Conservation (phyloP, 2,113 vertebrate genomes). For the Zosterops japonicus region DNA sequence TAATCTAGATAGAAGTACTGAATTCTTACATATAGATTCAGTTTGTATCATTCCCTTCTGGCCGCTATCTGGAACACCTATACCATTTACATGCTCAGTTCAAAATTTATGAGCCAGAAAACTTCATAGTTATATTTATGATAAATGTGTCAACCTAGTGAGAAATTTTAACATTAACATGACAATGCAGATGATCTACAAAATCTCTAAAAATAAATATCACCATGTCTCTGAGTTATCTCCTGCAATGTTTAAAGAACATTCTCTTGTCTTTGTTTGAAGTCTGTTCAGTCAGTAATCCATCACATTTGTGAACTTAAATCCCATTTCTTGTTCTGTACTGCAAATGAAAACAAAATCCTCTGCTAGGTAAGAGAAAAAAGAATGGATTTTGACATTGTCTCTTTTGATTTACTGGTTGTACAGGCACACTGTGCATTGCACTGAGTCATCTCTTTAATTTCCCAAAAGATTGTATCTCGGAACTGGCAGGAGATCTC, state of each 20-base stretch:
- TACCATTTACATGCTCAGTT: background rate
- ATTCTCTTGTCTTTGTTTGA: background rate
- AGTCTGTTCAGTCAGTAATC: background rate
- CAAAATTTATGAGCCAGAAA: background rate
- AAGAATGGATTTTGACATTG: slow-evolving; percentile 46
- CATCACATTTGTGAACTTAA: background rate
- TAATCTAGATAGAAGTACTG: background rate
- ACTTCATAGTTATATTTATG: background rate
- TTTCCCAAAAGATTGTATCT: background rate
- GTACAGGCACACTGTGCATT: background rate
- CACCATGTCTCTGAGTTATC: background rate
- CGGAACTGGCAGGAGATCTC: background rate
- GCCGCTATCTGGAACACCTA: accelerated
- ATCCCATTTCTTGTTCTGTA: slow-evolving; percentile 23
- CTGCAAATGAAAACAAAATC: slow-evolving; percentile 34
- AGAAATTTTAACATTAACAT: background rate
- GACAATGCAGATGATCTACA: background rate
- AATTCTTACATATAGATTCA: background rate
- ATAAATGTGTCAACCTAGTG: background rate
- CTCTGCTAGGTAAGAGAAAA: background rate
- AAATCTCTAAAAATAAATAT: background rate
- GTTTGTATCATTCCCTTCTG: background rate
- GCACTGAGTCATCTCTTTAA: background rate
- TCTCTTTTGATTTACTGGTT: slow-evolving; percentile 54
- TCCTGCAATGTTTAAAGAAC: background rate